Evolutionary conservation across 2,888 invertebrate genomes (phyloP).

Genomic region (Spodoptera littoralis): DNA sequence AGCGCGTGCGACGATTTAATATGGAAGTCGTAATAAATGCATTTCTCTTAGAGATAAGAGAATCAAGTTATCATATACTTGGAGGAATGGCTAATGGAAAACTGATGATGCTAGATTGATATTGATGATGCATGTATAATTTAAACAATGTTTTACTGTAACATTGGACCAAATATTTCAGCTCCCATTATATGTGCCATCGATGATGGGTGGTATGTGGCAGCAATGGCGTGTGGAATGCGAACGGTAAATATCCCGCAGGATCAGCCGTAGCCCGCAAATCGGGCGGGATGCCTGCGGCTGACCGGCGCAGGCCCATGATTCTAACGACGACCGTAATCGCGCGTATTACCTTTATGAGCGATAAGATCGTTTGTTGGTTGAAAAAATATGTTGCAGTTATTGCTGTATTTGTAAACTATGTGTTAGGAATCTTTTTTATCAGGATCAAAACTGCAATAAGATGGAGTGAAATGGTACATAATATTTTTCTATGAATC

Average conservation of each 20-base stretch:
- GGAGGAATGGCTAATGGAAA: too few species aligned
- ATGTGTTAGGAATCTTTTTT: conserved; percentile 3
- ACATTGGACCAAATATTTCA: conserved; percentile 39
- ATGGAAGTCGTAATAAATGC: conserved; percentile 4
- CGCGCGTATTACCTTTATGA: conserved; percentile 61
- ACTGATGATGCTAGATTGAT: too few species aligned
- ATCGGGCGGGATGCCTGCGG: conserved; percentile 52
- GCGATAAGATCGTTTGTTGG: conserved; percentile 44
- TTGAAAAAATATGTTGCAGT: conserved; percentile 27
- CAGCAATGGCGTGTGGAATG: conserved; percentile 52
- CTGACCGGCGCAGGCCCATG: conserved; percentile 47
- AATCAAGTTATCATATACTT: too few species aligned
- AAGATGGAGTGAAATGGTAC: too few species aligned
- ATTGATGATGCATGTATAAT: not conserved
- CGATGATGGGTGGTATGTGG: conserved; percentile 25
- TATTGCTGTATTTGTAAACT: conserved; percentile 19
- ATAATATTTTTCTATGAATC: too few species aligned
- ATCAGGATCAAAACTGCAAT: too few species aligned
- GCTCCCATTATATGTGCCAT: conserved; percentile 42
- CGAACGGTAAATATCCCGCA: conserved; percentile 65
- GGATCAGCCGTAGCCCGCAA: conserved; percentile 51
- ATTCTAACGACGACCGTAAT: conserved; percentile 65
- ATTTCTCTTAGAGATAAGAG: not conserved
- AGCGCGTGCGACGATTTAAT: conserved; percentile 13
- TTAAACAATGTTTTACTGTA: not conserved